Evolutionary conservation across 2,888 invertebrate species (phyloP).

Genomic region (Apamea anceps): DNA sequence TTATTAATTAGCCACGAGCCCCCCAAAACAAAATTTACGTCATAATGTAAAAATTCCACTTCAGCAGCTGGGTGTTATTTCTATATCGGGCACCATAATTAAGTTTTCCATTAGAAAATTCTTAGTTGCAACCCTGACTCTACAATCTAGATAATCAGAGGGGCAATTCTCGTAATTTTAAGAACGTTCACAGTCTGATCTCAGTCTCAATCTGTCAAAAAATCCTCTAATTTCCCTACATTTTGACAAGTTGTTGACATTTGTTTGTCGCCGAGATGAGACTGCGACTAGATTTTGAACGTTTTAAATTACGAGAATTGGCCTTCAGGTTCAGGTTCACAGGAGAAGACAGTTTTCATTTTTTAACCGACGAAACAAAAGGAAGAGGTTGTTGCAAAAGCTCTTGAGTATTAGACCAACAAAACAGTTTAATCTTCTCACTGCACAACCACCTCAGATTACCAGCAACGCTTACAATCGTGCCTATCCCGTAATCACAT

Average conservation of each 20-base stretch:
- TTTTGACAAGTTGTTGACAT: too few relatives aligned
- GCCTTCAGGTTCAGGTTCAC: background rate
- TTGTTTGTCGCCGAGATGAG: too few relatives aligned
- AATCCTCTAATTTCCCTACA: too few relatives aligned
- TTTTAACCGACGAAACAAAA: background rate
- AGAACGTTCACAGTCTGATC: too few relatives aligned
- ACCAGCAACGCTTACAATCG: slow-evolving; percentile 10
- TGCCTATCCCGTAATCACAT: slow-evolving; percentile 37
- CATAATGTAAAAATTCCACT: too few relatives aligned
- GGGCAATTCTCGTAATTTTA: too few relatives aligned
- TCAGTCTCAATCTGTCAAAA: too few relatives aligned
- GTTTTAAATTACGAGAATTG: too few relatives aligned
- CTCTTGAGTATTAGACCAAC: too few relatives aligned
- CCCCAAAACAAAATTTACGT: too few relatives aligned
- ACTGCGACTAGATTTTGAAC: too few relatives aligned
- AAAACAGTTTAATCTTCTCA: background rate
- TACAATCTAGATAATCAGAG: background rate
- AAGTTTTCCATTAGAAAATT: background rate
- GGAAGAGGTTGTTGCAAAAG: background rate
- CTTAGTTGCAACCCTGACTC: background rate
- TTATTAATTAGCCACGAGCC: too few relatives aligned
- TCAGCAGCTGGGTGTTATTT: background rate
- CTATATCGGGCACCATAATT: background rate
- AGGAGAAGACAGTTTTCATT: background rate
- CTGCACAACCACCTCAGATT: background rate